These are phyloP conservation scores for Brenthis daphne DNA, from an alignment of 2,888 invertebrate species.

Conservation along the genomic window DNA sequence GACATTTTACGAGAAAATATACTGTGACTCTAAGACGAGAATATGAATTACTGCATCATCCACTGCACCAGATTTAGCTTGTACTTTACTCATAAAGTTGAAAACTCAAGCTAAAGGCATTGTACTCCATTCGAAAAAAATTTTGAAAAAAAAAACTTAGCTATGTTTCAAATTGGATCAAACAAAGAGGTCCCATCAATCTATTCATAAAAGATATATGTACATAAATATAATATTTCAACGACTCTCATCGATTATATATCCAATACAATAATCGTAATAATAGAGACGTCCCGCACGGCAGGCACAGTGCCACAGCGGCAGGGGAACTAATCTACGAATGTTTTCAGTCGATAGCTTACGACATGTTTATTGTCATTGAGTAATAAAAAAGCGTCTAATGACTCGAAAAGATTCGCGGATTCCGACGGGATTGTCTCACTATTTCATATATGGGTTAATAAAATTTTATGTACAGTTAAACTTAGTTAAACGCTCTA, in stretches of 20 bases:
- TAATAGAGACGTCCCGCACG: slow-evolving; percentile 56
- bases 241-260: slow-evolving; percentile 45
- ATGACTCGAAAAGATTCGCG: slow-evolving; percentile 75
- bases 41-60: no score
- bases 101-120: no score
- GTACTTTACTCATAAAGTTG: no score
- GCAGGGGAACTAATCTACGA: slow-evolving; percentile 70
- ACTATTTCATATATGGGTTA: slow-evolving; percentile 80
- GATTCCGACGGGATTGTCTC: slow-evolving; percentile 69
- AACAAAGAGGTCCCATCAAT: no score
- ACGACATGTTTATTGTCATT: slow-evolving; percentile 80
- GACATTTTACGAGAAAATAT: no score
- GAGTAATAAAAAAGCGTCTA: slow-evolving; percentile 78
- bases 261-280: slow-evolving; percentile 70
- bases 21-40: no score
- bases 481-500: slow-evolving; percentile 72
- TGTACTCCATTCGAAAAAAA: no score
- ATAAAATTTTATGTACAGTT: slow-evolving; percentile 82
- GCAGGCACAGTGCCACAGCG: slow-evolving; percentile 27
- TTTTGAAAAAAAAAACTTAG: no score
- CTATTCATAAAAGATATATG: no score
- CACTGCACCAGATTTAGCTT: no score
- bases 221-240: background rate
- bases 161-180: no score
- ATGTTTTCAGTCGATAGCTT: slow-evolving; percentile 80